Evolutionary conservation across 2,113 vertebrate genomes (phyloP), one percentile per base, ranked within the genome.

Genomic region (Cryptoleucopteryx plumbea): DNA sequence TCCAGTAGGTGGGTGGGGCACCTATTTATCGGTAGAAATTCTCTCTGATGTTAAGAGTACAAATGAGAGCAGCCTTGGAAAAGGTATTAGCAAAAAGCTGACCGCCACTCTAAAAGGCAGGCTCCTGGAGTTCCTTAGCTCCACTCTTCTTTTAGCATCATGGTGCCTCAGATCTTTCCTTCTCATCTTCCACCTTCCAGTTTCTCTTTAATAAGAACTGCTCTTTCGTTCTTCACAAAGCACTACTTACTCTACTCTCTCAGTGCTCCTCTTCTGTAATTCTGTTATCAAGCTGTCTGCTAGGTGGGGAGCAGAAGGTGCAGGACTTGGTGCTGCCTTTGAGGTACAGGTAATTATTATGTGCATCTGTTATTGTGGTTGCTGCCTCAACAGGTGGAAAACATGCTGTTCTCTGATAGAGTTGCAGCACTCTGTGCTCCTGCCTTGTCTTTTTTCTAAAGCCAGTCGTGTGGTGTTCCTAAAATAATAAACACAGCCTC

Each of bases 401-500:
- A 89, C 96, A 96, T 68, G 78, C 96, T 96, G 82, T 92, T 95
- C 86, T 92, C 91, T 63, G 67, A 90, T 92, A 91, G 92, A 96
- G 96, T 87, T 92, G 88, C 86, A 94, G 90, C 80, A 88, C 73
- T 42, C 85, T 36, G 16, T 40, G 61, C 94, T 96, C 63, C 73
- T 93, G 72, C 88, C 84, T 97, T 63, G 72, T 95, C 85, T 94
- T 91, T 95, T 68, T 93, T 96, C 78, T 90, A 78, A 94, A 95
- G 93, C 62, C 63, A 91, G 86, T 85, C 11, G 0, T 82, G 93
- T 82, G 89, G 91, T 92, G 93, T 94, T 96, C 58, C 55, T 91
- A 90, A 95, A 97, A 97, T 95, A 96, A 95, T 93, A 96, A 97
- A 96, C 94, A 86, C 93, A 87, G 91, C 78, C 77, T 97, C 86